phyloP scores from a whole-genome alignment of 2,888 invertebrate species.

The Acanthoscelides obtectus region DNA sequence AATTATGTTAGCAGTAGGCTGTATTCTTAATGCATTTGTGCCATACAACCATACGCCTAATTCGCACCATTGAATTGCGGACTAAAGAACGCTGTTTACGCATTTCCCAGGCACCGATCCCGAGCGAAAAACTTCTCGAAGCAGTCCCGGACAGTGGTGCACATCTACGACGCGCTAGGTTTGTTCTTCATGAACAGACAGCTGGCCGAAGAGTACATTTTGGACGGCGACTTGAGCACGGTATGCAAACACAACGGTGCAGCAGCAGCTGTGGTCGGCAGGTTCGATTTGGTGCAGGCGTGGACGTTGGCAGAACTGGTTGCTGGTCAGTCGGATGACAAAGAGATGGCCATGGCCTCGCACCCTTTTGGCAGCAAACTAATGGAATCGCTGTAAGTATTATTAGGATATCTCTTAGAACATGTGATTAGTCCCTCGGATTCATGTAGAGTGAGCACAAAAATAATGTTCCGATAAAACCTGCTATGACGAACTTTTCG shows the following conservation, averaged over 20 bases:
- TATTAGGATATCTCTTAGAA: too few relatives aligned
- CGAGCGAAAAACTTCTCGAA: slow-evolving; percentile 40
- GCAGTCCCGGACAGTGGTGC: slow-evolving; percentile 57
- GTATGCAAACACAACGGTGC: slow-evolving; percentile 81
- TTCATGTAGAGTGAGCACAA: too few relatives aligned
- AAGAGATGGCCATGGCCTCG: slow-evolving; percentile 70
- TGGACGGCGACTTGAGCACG: slow-evolving; percentile 54
- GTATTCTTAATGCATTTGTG: too few relatives aligned
- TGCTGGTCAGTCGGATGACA: slow-evolving; percentile 51
- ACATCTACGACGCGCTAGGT: slow-evolving; percentile 67
- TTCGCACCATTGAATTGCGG: too few relatives aligned
- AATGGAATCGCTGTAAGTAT: slow-evolving; percentile 77
- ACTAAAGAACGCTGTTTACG: too few relatives aligned
- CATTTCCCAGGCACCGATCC: slow-evolving; percentile 19
- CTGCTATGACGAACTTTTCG: too few relatives aligned
- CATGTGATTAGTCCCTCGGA: too few relatives aligned
- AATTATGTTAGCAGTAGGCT: too few relatives aligned
- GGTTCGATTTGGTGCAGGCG: slow-evolving; percentile 79
- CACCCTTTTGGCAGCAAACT: slow-evolving; percentile 85
- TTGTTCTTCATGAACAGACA: slow-evolving; percentile 76
- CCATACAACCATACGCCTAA: too few relatives aligned
- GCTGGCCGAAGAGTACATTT: slow-evolving; percentile 78
- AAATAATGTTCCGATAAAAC: too few relatives aligned
- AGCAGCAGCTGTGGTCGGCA: slow-evolving; percentile 67
- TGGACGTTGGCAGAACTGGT: slow-evolving; percentile 81